A percentile compares a stretch with the other conserved stretches of the same genome.
These are phyloP conservation scores for Drosophila kurseongensis DNA, from an alignment of 1,140 invertebrate genomes.

Conservation along the genomic window DNA sequence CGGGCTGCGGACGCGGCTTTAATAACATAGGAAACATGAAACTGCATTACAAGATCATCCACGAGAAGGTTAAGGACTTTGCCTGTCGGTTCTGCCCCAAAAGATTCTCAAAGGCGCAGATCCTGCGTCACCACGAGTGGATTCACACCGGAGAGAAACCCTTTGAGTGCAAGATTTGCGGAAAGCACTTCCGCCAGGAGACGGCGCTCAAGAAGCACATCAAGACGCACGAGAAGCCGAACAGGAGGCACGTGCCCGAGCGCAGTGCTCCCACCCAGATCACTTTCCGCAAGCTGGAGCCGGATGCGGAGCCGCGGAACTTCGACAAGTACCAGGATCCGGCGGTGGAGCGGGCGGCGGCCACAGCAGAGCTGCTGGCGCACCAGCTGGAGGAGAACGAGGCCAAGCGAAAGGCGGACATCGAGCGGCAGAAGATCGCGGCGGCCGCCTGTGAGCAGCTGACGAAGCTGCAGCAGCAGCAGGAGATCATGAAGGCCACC, in stretches of 20 bases:
- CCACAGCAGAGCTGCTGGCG: constrained; percentile 67
- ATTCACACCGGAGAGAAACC: constrained; percentile 85
- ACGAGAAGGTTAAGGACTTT: constrained; percentile 82
- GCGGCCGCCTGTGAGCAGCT: constrained; percentile 74
- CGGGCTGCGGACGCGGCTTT: constrained; percentile 77
- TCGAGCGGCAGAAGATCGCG: constrained; percentile 73
- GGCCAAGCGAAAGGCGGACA: constrained; percentile 70
- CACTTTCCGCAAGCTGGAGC: constrained; percentile 60
- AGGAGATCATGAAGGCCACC: constrained; percentile 72
- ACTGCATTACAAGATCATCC: constrained; percentile 82
- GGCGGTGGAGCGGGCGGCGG: constrained; percentile 67
- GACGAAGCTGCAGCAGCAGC: constrained; percentile 66
- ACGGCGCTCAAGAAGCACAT: constrained; percentile 81
- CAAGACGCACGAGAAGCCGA: constrained; percentile 77
- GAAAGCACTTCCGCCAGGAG: constrained; percentile 79
- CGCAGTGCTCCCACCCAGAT: constrained; percentile 53
- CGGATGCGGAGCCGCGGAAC: constrained; percentile 56
- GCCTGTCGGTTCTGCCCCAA: constrained; percentile 79
- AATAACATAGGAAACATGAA: constrained; percentile 83
- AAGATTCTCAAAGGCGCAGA: constrained; percentile 81
- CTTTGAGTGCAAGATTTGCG: constrained; percentile 76
- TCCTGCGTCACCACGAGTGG: constrained; percentile 82
- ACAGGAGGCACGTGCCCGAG: constrained; percentile 55
- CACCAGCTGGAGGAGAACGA: constrained; percentile 78
- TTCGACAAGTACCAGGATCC: constrained; percentile 73